Evolutionary conservation across 2,888 invertebrate genomes (phyloP), one percentile per base, ranked within the genome.

Genomic region (Tholera decimalis): DNA sequence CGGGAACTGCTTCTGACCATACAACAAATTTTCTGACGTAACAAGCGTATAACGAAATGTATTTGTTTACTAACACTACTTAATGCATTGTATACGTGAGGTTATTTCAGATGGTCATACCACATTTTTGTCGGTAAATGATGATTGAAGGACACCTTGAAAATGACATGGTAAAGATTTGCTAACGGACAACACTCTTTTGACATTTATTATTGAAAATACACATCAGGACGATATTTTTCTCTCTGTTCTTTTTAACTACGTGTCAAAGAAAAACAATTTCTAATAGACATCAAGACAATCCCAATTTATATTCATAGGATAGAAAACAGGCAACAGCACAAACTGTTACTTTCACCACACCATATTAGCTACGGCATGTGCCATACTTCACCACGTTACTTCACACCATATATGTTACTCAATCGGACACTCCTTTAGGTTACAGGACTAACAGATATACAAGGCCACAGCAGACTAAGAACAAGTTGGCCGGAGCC

Each of bases 261-360:
- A 24, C 8, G n/a, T 13, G 15, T 9, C 9, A 33, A 41, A 11
- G 30, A 26, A n/a, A 35, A 37, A 22, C 26, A 24, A 35, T 49
- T 49, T 47, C 22, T 41, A n/a, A 20, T 18, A 44, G 20, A 24
- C 43, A 62, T 37, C 3, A 41, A 39, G 26, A 28, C 35, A 67
- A 24, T 46, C 30, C 18, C 53, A 43, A 63, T 46, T 65, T 35
- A 58, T 53, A 66, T 68, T 74, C 51, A 62, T 60, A 50, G 26
- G 37, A 39, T 30, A 70, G 50, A 61, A 57, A 44, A 73, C 41
- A 63, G 41, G 26, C 47, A 26, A 44, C 60, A 22, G 18, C 43
- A 50, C 30, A 49, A 51, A 58, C 59, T 58, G 43, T 71, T 68
- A 71, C 79, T 80, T 80, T 80, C 80, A 74, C 79, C 50, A 18